Percentiles rank a stretch among this genome's conserved stretches.
phyloP scores from a whole-genome alignment of 2,888 invertebrate genomes.

The Trissolcus japonicus region DNA sequence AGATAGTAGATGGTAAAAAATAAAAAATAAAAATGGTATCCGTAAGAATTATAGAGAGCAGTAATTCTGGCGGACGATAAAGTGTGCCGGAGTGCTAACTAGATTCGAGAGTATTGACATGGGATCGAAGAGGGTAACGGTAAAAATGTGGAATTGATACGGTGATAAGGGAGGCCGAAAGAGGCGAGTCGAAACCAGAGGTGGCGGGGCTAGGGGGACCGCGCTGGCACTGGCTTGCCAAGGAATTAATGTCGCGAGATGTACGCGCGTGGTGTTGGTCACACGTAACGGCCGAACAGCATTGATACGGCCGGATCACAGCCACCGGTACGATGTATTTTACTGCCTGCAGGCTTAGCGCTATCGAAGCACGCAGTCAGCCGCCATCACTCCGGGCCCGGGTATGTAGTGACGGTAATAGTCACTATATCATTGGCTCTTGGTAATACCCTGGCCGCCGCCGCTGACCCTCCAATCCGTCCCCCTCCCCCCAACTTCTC shows the following conservation, averaged over 20 bases:
- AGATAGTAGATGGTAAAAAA: constrained; percentile 1
- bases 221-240: constrained; percentile 51
- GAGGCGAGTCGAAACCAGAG: constrained; percentile 14
- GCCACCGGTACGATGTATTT: constrained; percentile 75
- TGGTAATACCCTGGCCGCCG: constrained; percentile 73
- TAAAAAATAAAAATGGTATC: not conserved
- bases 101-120: constrained; percentile 43
- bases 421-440: constrained; percentile 77
- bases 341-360: constrained; percentile 75
- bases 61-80: constrained; percentile 20
- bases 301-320: constrained; percentile 76
- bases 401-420: constrained; percentile 76
- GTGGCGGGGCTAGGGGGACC: constrained; percentile 6
- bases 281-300: constrained; percentile 73
- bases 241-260: constrained; percentile 59
- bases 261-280: constrained; percentile 61
- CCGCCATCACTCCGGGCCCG: constrained; percentile 75
- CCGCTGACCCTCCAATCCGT: constrained; percentile 58
- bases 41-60: constrained; percentile 21
- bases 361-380: constrained; percentile 77
- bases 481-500: constrained; percentile 43
- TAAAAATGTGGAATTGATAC: constrained; percentile 48
- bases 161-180: constrained; percentile 51
- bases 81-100: constrained; percentile 35
- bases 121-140: constrained; percentile 37